These are phyloP conservation scores for Hydrocynus forskahlii DNA, from an alignment of 2,797 vertebrate species.

Conservation along the genomic window DNA sequence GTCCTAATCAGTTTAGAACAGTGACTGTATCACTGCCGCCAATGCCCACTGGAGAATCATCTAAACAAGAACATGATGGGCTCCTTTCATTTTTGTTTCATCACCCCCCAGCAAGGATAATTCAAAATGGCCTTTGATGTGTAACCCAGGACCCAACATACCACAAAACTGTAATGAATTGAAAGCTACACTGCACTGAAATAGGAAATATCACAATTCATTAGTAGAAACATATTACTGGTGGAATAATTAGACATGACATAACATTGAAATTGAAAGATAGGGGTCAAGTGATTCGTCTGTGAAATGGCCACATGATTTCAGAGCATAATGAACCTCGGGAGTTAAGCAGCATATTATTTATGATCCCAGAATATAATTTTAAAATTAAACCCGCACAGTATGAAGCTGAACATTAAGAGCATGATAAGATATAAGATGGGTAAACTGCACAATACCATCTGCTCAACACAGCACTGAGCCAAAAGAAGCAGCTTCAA, in stretches of 20 bases:
- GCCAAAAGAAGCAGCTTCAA: neutral
- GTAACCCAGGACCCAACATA: neutral
- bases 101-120: neutral
- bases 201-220: neutral
- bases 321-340: neutral
- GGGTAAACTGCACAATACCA: conserved; percentile 16
- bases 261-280: neutral
- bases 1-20: neutral
- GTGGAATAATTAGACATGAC: neutral
- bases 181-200: neutral
- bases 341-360: neutral
- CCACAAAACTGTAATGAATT: neutral
- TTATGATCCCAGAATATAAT: neutral
- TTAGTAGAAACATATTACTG: neutral
- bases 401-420: neutral
- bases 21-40: neutral
- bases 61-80: neutral
- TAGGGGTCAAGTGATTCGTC: neutral
- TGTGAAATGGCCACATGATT: neutral
- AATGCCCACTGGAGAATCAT: neutral
- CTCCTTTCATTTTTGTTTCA: neutral
- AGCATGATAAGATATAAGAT: neutral
- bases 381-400: neutral
- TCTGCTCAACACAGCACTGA: conserved; percentile 14
- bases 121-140: neutral